Conservation (phyloP, 2,888 invertebrate species). For the Myathropa florea region DNA sequence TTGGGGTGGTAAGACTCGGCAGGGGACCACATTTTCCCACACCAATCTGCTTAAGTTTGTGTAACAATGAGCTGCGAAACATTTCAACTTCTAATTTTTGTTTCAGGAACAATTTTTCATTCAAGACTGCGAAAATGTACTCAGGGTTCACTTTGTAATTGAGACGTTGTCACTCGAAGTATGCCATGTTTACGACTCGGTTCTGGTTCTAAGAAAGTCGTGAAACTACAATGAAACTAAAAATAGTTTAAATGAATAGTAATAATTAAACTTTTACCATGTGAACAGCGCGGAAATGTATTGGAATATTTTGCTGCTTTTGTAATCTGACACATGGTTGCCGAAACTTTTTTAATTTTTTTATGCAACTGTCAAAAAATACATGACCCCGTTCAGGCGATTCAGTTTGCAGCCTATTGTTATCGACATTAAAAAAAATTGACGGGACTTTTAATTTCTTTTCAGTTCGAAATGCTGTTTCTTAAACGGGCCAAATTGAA, state of each 20-base stretch:
- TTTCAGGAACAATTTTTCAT: background rate
- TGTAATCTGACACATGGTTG: background rate
- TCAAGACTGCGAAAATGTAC: background rate
- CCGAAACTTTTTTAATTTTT: background rate
- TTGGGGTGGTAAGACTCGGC: background rate
- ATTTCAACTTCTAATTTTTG: background rate
- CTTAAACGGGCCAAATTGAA: too few relatives aligned
- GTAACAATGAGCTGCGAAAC: background rate
- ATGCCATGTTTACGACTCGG: background rate
- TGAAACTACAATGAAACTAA: background rate
- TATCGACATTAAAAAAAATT: background rate
- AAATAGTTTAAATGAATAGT: background rate
- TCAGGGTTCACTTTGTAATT: background rate
- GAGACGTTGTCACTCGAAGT: background rate
- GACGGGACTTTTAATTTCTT: background rate
- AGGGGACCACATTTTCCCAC: background rate
- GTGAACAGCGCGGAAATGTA: background rate
- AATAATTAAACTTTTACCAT: background rate
- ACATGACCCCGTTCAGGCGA: background rate
- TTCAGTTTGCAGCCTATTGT: background rate
- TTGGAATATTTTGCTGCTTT: background rate
- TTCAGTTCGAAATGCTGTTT: background rate
- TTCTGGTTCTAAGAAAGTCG: background rate
- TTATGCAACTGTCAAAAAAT: background rate
- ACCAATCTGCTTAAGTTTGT: background rate